phyloP scores from a whole-genome alignment of 2,113 vertebrate genomes.

The Callopanchax toddi region DNA sequence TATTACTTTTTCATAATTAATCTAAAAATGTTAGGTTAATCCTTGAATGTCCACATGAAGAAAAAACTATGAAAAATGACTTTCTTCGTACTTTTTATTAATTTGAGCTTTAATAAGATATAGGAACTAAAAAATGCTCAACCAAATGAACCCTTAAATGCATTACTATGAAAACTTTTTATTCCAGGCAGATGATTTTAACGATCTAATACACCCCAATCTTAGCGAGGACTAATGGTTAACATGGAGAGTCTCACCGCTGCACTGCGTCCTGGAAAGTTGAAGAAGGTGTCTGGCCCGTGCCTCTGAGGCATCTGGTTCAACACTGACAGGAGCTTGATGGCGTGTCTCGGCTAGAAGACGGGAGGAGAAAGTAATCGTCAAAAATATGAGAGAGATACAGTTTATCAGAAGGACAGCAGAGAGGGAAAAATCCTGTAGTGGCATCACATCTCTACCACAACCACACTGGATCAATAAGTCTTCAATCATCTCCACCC shows the following conservation, averaged over 20 bases:
- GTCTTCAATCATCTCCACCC: constrained; percentile 68
- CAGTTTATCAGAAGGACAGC: constrained; percentile 9
- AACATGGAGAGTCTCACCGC: constrained; percentile 83
- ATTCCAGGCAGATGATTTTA: too few relatives aligned
- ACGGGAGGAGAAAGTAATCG: constrained; percentile 3
- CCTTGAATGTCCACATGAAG: too few relatives aligned
- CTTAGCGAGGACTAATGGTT: background rate
- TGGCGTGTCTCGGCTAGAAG: constrained; percentile 92
- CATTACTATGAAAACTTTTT: too few relatives aligned
- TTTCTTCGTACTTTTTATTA: too few relatives aligned
- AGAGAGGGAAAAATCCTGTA: constrained; percentile 16
- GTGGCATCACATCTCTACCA: constrained; percentile 61
- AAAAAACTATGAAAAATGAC: too few relatives aligned
- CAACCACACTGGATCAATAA: constrained; percentile 72
- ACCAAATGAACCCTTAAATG: too few relatives aligned
- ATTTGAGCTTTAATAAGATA: too few relatives aligned
- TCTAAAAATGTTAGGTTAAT: too few relatives aligned
- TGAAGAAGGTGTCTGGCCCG: constrained; percentile 99
- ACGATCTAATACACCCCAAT: too few relatives aligned
- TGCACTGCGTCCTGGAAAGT: constrained; percentile 98
- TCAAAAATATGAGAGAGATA: constrained; percentile 33
- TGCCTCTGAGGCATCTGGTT: constrained; percentile 99
- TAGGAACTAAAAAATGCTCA: too few relatives aligned
- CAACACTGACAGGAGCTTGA: constrained; percentile 97
- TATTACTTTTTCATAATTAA: too few relatives aligned